Evolutionary conservation across 1,140 invertebrate genomes (phyloP), one percentile per base, ranked within the genome.

Genomic region (Heterodera carotae): DNA sequence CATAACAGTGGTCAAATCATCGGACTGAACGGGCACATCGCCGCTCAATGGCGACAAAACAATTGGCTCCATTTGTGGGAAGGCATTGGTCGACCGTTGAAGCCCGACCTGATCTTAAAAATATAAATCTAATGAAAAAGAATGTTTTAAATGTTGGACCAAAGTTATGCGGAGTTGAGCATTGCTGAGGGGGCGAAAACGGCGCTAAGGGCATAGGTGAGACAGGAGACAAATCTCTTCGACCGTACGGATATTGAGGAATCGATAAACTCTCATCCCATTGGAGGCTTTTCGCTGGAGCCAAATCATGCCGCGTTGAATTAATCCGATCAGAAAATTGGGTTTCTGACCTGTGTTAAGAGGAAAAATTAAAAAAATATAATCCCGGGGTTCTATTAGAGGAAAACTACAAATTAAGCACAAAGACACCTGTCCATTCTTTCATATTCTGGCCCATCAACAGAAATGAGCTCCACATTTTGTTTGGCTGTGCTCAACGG

Each of bases 341-440:
- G 22, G 72, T 74, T 62, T 74, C 72, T 3, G 72, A 74, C 6
- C 69, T 73, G 22, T 60, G 15, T 8, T 43, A 12, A 73, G 31
- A 33, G 7, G 31, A 60, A 22, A 27, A 18, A 5, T 18, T 5
- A 27, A 6, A 39, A 7, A 71, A 5, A 31, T 12, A 0, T 31
- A 36, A 12, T 39, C 12, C 39, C 7, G 39, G 39, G 39, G 39
- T 39, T 12, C 39, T 8, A 39, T 39, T 0, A 6, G 7, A 12
- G 39, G 39, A 12, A 12, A 12, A 12, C 7, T 18, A n/a, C 36
- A 67, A 67, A 27, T 67, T 67, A 22, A 67, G 36, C 6, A 0
- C 31, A 27, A 67, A 67, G 5, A n/a, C 43, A 73, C 72, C 59
- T 74, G 5, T 74, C 53, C 1, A 22, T 74, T 62, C 34, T 39